A percentile compares a stretch with the other conserved stretches of the same genome.
phyloP scores from a whole-genome alignment of 2,113 vertebrate genomes.

The Crotalus helleri region DNA sequence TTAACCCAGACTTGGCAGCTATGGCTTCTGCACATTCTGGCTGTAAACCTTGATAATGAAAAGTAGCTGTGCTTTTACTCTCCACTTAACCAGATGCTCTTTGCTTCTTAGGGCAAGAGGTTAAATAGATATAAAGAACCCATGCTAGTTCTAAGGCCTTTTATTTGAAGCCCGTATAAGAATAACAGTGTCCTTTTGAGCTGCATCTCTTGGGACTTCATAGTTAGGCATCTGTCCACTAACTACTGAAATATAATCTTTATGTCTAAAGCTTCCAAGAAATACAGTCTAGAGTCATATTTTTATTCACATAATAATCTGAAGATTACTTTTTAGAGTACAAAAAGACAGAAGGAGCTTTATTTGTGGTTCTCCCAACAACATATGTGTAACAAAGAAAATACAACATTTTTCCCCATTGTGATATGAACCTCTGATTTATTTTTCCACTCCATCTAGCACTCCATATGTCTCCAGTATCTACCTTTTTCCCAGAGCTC shows the following conservation, averaged over 20 bases:
- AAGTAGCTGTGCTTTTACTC: slow-evolving; percentile 80
- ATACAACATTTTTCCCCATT: slow-evolving; percentile 69
- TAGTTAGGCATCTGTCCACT: slow-evolving; percentile 61
- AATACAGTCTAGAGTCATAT: slow-evolving; percentile 47
- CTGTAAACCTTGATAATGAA: slow-evolving; percentile 81
- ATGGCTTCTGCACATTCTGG: slow-evolving; percentile 70
- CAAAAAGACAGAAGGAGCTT: slow-evolving; percentile 51
- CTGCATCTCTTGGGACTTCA: slow-evolving; percentile 60
- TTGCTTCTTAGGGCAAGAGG: slow-evolving; percentile 81
- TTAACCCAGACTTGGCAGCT: slow-evolving; percentile 85
- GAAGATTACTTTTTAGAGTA: slow-evolving; percentile 60
- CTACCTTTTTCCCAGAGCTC: slow-evolving; percentile 84
- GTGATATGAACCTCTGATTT: slow-evolving; percentile 75
- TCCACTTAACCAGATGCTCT: slow-evolving; percentile 83
- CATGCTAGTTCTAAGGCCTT: slow-evolving; percentile 76
- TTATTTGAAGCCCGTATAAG: slow-evolving; percentile 73
- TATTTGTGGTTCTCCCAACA: slow-evolving; percentile 61
- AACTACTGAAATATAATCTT: slow-evolving; percentile 56
- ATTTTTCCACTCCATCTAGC: slow-evolving; percentile 85
- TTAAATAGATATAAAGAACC: slow-evolving; percentile 81
- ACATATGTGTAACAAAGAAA: slow-evolving; percentile 71
- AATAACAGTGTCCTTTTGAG: slow-evolving; percentile 56
- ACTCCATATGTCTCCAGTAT: slow-evolving; percentile 88
- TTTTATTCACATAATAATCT: slow-evolving; percentile 58
- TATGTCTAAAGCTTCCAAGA: slow-evolving; percentile 51